These are phyloP conservation scores for Sus scrofa DNA, from an alignment of 2,113 vertebrate genomes.

Conservation along the genomic window DNA sequence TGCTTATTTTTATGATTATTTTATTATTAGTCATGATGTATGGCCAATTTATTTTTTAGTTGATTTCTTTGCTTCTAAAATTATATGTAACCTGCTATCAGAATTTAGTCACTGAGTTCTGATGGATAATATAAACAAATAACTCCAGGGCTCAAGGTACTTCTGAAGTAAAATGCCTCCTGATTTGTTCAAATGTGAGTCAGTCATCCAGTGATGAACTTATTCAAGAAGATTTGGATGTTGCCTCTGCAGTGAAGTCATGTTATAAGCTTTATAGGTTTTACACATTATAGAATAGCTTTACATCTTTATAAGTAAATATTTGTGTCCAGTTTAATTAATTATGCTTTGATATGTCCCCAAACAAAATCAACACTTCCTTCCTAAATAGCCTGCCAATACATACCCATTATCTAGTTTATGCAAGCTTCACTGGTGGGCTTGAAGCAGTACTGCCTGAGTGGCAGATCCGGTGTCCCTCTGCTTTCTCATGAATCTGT, in stretches of 20 bases:
- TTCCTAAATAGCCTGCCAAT: neutral
- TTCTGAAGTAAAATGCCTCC: neutral
- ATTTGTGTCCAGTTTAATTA: neutral
- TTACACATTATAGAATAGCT: neutral
- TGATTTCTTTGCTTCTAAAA: conserved; percentile 29
- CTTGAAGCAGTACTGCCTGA: neutral
- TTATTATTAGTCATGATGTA: conserved; percentile 4
- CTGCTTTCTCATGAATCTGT: neutral
- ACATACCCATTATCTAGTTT: neutral
- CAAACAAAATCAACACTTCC: neutral
- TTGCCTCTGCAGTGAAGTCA: neutral
- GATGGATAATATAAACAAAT: neutral
- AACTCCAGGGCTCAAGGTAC: neutral
- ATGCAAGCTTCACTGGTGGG: neutral
- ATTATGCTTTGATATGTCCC: neutral
- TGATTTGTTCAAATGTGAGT: neutral
- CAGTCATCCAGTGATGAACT: neutral
- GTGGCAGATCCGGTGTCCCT: neutral
- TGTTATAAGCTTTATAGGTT: neutral
- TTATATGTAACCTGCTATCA: neutral
- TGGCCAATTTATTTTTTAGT: neutral
- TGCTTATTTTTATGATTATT: neutral
- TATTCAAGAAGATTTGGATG: neutral
- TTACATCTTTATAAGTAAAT: conserved; percentile 50
- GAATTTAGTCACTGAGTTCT: neutral